Evolutionary conservation across 1,140 invertebrate genomes (phyloP).

Genomic region (Trichonephila clavata): DNA sequence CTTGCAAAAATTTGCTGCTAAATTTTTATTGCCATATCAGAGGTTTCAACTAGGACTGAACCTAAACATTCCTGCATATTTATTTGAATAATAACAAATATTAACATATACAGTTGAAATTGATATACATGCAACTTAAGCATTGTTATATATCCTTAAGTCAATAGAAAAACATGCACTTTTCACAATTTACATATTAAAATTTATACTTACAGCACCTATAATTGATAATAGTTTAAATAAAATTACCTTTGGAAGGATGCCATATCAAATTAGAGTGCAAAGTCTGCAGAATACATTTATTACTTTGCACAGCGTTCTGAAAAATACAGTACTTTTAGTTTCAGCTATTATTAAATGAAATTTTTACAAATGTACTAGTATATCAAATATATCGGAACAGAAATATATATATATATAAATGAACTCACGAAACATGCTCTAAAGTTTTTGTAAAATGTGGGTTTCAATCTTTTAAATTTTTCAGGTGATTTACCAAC

Average conservation of each 20-base stretch:
- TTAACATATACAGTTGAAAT: too few relatives aligned
- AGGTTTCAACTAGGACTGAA: too few relatives aligned
- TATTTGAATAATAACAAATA: too few relatives aligned
- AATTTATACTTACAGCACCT: too few relatives aligned
- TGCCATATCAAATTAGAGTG: not conserved
- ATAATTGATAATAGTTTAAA: too few relatives aligned
- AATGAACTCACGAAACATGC: constrained; percentile 40
- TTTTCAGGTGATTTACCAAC: not conserved
- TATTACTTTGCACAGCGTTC: not conserved
- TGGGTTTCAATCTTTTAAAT: not conserved
- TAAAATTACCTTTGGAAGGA: not conserved
- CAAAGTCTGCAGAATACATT: not conserved
- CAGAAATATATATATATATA: not conserved
- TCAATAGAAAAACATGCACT: too few relatives aligned
- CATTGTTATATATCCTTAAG: too few relatives aligned
- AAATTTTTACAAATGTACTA: not conserved
- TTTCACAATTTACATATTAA: too few relatives aligned
- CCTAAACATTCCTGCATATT: too few relatives aligned
- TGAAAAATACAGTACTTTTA: not conserved
- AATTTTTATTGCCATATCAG: too few relatives aligned
- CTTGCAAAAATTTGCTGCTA: too few relatives aligned
- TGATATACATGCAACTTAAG: too few relatives aligned
- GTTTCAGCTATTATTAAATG: not conserved
- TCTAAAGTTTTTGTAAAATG: constrained; percentile 15
- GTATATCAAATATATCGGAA: not conserved